phyloP scores from a whole-genome alignment of 2,888 invertebrate genomes.

The Lasioglossum malachurum region DNA sequence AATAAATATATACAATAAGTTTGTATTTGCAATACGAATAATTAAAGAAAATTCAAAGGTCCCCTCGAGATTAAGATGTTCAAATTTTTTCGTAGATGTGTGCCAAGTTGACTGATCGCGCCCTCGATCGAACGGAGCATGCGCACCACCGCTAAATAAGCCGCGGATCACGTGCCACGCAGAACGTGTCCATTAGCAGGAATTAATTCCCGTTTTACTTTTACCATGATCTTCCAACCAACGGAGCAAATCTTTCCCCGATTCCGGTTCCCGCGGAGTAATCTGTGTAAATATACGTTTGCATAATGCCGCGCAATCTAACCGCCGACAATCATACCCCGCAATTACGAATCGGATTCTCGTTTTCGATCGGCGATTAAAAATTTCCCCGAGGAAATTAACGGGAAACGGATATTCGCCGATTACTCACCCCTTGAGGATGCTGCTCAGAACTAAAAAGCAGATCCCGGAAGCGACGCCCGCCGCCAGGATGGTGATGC shows the following conservation, averaged over 20 bases:
- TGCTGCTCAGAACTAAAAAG: slow-evolving; percentile 87
- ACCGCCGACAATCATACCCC: neutral
- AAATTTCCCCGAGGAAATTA: slow-evolving; percentile 2
- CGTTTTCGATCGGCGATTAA: slow-evolving; percentile 2
- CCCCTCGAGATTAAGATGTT: no score
- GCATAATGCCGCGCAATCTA: neutral
- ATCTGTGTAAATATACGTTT: neutral
- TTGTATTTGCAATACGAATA: no score
- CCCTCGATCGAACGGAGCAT: no score
- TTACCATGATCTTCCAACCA: neutral
- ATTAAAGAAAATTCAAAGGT: no score
- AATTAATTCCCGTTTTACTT: neutral
- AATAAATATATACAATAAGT: no score
- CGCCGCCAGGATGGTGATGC: slow-evolving; percentile 88
- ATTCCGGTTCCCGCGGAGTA: no score
- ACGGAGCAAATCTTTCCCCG: neutral
- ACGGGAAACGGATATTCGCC: neutral
- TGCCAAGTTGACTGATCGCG: no score
- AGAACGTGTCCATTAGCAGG: neutral
- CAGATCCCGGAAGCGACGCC: slow-evolving; percentile 90
- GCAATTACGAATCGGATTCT: neutral
- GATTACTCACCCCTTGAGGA: slow-evolving; percentile 86
- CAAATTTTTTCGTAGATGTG: no score
- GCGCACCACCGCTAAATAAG: no score
- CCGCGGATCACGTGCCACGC: no score